Percentiles rank a stretch among this genome's conserved stretches.
phyloP scores from a whole-genome alignment of 2,797 vertebrate species.

The Chromis chromis region DNA sequence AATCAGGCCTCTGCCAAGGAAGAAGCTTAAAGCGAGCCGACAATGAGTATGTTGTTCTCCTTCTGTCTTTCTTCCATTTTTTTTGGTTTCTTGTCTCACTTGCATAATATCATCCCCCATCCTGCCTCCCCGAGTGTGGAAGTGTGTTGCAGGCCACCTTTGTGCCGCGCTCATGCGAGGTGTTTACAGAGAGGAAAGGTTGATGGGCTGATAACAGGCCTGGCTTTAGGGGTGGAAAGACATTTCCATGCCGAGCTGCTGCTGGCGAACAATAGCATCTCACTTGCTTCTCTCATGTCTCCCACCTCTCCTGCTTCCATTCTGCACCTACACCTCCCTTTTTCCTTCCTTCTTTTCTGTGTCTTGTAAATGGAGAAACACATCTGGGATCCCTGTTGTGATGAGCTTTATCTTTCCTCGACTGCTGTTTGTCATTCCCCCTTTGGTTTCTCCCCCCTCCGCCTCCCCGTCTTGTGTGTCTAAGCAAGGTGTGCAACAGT shows the following conservation, averaged over 20 bases:
- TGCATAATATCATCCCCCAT: constrained; percentile 41
- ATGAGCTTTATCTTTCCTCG: constrained; percentile 48
- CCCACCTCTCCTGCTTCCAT: constrained; percentile 36
- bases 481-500: constrained; percentile 50
- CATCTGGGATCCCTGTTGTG: constrained; percentile 54
- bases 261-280: constrained; percentile 52
- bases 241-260: constrained; percentile 55
- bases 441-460: not conserved
- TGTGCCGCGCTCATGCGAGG: constrained; percentile 63
- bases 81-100: constrained; percentile 37
- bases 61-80: constrained; percentile 35
- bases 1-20: constrained; percentile 42
- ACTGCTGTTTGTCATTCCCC: constrained; percentile 40
- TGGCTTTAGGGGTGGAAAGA: constrained; percentile 54
- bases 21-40: constrained; percentile 52
- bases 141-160: constrained; percentile 62
- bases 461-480: constrained; percentile 16
- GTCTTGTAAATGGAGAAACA: constrained; percentile 63
- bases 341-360: constrained; percentile 5
- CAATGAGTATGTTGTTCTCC: constrained; percentile 50
- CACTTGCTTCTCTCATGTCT: constrained; percentile 21
- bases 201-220: constrained; percentile 73
- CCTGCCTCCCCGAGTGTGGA: constrained; percentile 43
- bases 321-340: not conserved
- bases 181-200: constrained; percentile 61